Conservation (phyloP, 2,797 vertebrate genomes). For the Lophius americanus region DNA sequence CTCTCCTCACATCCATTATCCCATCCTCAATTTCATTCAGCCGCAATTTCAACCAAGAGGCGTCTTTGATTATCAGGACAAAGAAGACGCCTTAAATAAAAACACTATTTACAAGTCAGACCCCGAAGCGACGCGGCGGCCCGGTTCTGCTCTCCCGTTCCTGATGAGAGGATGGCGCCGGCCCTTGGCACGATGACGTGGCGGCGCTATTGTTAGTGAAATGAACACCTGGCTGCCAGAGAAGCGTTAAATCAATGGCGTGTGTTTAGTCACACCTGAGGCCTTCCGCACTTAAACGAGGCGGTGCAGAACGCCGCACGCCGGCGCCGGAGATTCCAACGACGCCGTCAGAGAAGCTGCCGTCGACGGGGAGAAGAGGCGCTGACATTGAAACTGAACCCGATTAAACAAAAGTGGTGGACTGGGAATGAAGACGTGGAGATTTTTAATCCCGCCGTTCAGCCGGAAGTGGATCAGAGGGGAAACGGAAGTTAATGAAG, state of each 20-base stretch:
- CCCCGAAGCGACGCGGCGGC: slow-evolving; percentile 63
- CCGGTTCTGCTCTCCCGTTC: slow-evolving; percentile 69
- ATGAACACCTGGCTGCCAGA: slow-evolving; percentile 85
- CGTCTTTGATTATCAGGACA: slow-evolving; percentile 80
- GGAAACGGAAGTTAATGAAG: slow-evolving; percentile 17
- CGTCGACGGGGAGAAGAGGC: slow-evolving; percentile 4
- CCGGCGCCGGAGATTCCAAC: slow-evolving; percentile 14
- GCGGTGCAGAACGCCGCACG: slow-evolving; percentile 61
- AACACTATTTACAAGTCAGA: slow-evolving; percentile 85
- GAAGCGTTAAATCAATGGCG: slow-evolving; percentile 74
- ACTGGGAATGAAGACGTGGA: slow-evolving; percentile 5
- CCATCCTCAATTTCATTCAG: slow-evolving; percentile 64
- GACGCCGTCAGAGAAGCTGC: slow-evolving; percentile 16
- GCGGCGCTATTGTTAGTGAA: slow-evolving; percentile 83
- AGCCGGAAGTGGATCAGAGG: slow-evolving; percentile 22
- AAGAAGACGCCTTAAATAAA: slow-evolving; percentile 85
- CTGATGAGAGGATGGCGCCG: slow-evolving; percentile 73
- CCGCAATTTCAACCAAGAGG: slow-evolving; percentile 80
- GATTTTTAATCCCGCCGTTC: slow-evolving; percentile 32
- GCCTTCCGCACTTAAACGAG: slow-evolving; percentile 49
- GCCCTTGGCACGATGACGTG: slow-evolving; percentile 71
- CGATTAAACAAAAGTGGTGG: slow-evolving; percentile 5
- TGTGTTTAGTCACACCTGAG: slow-evolving; percentile 68
- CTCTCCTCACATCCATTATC: slow-evolving; percentile 66
- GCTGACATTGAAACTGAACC: slow-evolving; percentile 14